Base-by-base conservation (phyloP, 2,797 vertebrate species). In the Gymnoscopelus braueri region DNA sequence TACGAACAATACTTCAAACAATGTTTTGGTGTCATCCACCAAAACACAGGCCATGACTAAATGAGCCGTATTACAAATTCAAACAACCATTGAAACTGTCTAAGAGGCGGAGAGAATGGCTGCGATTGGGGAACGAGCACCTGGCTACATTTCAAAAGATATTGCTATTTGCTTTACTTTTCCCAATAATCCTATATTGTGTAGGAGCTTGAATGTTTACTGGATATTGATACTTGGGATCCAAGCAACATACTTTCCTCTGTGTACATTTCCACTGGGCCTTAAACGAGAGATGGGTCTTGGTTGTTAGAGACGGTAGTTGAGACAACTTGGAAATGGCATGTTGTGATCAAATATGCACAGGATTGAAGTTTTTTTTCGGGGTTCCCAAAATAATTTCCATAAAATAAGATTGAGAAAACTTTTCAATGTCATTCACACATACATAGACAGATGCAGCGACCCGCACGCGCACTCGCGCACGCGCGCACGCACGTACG, bases 31-130 rank as follows among this genome's bases (percentile, higher is more conserved):
- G 48, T 67, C 62, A 39, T 59, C 51, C 53, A 60, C 15, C 56
- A 50, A 63, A 80, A 72, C 69, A 67, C 39, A 51, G 48, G 60
- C 57, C 67, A 63, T 63, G 19, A 63, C 54, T 11, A 67, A 60
- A 65, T 26, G 32, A 55, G n/a, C 2, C 15, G 52, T 52, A 39
- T 39, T 35, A 39, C 11, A 19, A 24, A 29, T 53, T 53, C 77
- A 23, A 51, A 57, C 14, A 14, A n/a, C 51, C 53, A 61, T 60
- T 55, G 52, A 54, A 63, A 47, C 32, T 3, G 10, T 6, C 13
- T 57, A 29, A 57, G 15, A 19, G 9, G 39, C 1, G 9, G 23
- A 55, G 9, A 50, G 11, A 15, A 55, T 32, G 47, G n/a, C 6
- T 7, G 23, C n/a, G 39, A 19, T 8, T 4, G 26, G 6, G 4